These are phyloP conservation scores for Hylaeus anthracinus DNA, from an alignment of 1,140 invertebrate genomes.

Conservation along the genomic window DNA sequence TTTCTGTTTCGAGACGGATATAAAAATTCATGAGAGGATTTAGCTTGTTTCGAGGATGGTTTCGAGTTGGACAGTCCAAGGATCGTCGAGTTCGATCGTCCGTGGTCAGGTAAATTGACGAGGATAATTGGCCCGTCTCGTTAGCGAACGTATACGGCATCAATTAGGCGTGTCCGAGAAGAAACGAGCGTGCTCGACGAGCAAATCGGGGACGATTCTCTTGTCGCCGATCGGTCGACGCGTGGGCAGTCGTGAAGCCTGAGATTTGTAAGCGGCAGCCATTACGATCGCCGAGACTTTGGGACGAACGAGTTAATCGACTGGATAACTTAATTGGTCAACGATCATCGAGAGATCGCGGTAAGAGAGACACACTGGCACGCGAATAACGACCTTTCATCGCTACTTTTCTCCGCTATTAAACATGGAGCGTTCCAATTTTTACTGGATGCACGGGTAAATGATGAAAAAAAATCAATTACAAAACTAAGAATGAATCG, in stretches of 20 bases:
- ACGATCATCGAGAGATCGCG: not conserved
- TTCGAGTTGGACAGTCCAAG: slow-evolving; percentile 27
- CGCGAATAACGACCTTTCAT: too few species aligned
- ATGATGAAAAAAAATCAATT: too few species aligned
- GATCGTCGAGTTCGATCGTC: slow-evolving; percentile 38
- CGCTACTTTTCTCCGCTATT: too few species aligned
- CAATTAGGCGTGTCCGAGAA: slow-evolving; percentile 24
- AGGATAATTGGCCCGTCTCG: slow-evolving; percentile 74
- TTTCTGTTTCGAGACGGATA: too few species aligned
- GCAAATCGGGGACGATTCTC: slow-evolving; percentile 19
- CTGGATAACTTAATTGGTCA: not conserved
- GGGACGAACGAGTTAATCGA: too few species aligned
- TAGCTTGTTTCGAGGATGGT: not conserved
- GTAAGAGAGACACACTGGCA: too few species aligned
- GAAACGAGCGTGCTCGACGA: not conserved
- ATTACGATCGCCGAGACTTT: not conserved
- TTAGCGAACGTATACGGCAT: slow-evolving; percentile 56
- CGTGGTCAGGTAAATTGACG: slow-evolving; percentile 71
- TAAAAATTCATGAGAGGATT: too few species aligned
- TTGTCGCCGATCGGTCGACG: not conserved
- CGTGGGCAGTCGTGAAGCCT: slow-evolving; percentile 37
- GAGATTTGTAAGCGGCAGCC: slow-evolving; percentile 30
- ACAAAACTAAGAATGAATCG: too few species aligned
- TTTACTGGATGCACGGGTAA: too few species aligned
- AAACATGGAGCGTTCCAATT: too few species aligned